Percentiles rank a stretch among this genome's conserved stretches.
Evolutionary conservation across 2,888 invertebrate genomes (phyloP).

Genomic region (Amblyteles armatorius): DNA sequence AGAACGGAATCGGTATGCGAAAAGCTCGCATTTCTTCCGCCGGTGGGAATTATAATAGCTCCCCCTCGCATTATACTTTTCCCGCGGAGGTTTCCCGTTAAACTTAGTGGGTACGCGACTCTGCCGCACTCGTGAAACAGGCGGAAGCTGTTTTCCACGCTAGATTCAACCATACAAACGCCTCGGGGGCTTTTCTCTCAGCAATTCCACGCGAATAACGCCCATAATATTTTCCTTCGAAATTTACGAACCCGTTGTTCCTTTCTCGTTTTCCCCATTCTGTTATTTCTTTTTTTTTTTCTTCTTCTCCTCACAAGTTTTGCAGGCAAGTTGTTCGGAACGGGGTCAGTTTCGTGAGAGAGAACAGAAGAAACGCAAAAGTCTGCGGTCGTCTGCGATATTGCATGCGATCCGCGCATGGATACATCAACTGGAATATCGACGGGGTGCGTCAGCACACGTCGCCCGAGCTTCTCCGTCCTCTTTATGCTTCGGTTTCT

Average conservation of each 20-base stretch:
- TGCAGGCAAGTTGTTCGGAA: constrained; percentile 44
- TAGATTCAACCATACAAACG: constrained; percentile 26
- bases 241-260: constrained; percentile 45
- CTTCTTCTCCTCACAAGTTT: constrained; percentile 29
- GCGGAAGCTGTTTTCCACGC: constrained; percentile 22
- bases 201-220: constrained; percentile 36
- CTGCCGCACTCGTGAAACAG: constrained; percentile 21
- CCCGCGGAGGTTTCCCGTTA: constrained; percentile 14
- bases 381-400: constrained; percentile 64
- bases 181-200: constrained; percentile 39
- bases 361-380: constrained; percentile 41
- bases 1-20: constrained; percentile 12
- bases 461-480: constrained; percentile 37
- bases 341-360: constrained; percentile 58
- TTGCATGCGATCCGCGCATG: constrained; percentile 38
- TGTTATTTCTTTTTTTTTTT: neutral
- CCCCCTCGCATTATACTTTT: constrained; percentile 42
- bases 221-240: constrained; percentile 57
- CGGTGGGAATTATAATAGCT: constrained; percentile 47
- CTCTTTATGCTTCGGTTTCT: constrained; percentile 48
- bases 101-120: constrained; percentile 39
- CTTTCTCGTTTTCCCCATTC: constrained; percentile 4
- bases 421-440: constrained; percentile 55
- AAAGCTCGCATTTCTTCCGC: constrained; percentile 46
- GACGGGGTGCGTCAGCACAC: constrained; percentile 55